Conservation (phyloP, 2,888 invertebrate species). For the Schrankia costaestrigalis region DNA sequence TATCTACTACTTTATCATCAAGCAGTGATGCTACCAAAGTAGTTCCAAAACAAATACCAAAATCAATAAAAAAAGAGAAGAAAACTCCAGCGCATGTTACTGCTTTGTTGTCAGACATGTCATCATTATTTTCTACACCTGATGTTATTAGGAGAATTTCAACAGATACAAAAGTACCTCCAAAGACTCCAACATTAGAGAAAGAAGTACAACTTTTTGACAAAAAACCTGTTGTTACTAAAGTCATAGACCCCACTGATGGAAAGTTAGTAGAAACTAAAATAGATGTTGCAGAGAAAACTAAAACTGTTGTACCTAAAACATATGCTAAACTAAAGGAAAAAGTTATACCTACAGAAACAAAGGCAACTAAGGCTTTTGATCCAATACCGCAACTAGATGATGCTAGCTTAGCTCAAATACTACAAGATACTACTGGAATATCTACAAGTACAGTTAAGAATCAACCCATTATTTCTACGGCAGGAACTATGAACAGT, state of each 20-base stretch:
- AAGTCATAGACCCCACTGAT: conserved; percentile 31
- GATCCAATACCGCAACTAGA: conserved; percentile 72
- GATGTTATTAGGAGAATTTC: conserved; percentile 88
- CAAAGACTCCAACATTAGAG: conserved; percentile 56
- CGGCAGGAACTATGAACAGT: conserved; percentile 64
- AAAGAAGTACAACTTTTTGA: conserved; percentile 57
- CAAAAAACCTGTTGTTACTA: conserved; percentile 36
- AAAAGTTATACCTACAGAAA: conserved; percentile 39
- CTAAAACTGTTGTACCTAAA: conserved; percentile 42
- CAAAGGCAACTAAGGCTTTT: conserved; percentile 57
- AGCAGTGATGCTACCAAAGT: conserved; percentile 57
- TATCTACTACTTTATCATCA: conserved; percentile 30
- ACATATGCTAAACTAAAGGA: conserved; percentile 50
- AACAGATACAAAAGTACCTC: conserved; percentile 68
- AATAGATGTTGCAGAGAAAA: conserved; percentile 36
- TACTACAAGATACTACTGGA: conserved; percentile 66
- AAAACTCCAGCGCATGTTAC: conserved; percentile 82
- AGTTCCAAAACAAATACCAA: conserved; percentile 63
- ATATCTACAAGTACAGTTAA: conserved; percentile 49
- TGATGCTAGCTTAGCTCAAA: conserved; percentile 73
- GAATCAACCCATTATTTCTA: conserved; percentile 51
- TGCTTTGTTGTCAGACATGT: conserved; percentile 80
- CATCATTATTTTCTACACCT: conserved; percentile 88
- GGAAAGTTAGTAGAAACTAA: conserved; percentile 31
- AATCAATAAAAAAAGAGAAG: conserved; percentile 71